Conservation (phyloP, 92 coral and sea anemone species). For the Siderastrea siderea region DNA sequence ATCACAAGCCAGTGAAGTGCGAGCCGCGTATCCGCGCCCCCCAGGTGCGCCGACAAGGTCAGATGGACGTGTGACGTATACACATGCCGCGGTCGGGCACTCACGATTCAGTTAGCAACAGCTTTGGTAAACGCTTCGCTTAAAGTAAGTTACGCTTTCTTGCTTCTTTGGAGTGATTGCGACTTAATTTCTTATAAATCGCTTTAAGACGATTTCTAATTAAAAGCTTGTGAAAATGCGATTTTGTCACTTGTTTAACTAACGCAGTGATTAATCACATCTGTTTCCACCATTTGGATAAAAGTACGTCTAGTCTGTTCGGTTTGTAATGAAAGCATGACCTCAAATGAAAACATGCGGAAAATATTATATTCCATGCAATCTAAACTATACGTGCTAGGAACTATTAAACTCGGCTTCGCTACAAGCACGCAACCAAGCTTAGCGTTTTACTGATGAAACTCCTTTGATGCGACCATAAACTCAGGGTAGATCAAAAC, state of each 20-base stretch:
- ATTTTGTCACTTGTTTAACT: constrained; percentile 28
- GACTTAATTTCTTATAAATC: constrained; percentile 7
- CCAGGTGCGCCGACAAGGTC: constrained; percentile 4
- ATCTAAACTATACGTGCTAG: not conserved
- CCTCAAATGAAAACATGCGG: not conserved
- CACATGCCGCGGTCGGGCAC: not conserved
- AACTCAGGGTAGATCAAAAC: no score
- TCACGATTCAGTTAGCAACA: not conserved
- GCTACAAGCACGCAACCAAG: no score
- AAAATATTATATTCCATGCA: not conserved
- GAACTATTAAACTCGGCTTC: no score
- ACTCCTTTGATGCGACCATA: no score
- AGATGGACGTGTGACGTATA: constrained; percentile 3
- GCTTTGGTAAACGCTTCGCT: not conserved
- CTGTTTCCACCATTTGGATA: constrained; percentile 3
- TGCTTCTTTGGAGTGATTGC: not conserved
- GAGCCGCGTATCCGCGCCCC: not conserved
- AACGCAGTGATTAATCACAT: not conserved
- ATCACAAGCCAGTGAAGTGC: not conserved
- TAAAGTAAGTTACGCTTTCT: not conserved
- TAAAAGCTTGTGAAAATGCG: not conserved
- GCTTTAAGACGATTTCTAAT: not conserved
- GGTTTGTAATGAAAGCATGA: not conserved
- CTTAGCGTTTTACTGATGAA: no score
- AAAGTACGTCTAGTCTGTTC: not conserved